phyloP scores from a whole-genome alignment of 1,140 invertebrate genomes.

The Caenorhabditis briggsae region DNA sequence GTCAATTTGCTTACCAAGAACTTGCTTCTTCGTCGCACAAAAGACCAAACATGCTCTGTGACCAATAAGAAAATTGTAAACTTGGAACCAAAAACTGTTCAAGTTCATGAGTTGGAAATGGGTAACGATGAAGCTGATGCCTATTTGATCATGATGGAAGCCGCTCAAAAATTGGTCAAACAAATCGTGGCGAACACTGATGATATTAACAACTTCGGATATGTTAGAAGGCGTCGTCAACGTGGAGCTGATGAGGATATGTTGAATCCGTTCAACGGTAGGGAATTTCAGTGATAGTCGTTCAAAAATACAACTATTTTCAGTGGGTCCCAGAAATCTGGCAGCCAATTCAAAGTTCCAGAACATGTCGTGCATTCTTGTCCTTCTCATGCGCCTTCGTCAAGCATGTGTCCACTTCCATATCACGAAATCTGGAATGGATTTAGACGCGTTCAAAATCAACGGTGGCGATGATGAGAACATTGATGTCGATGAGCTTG shows the following conservation, averaged over 20 bases:
- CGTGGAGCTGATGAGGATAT: conserved; percentile 27
- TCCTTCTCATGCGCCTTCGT: conserved; percentile 71
- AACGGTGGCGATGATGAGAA: conserved; percentile 51
- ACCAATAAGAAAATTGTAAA: conserved; percentile 71
- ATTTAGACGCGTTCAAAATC: conserved; percentile 72
- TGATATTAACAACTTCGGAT: conserved; percentile 43
- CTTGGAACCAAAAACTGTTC: conserved; percentile 64
- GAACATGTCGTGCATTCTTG: conserved; percentile 68
- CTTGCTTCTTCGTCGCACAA: conserved; percentile 74
- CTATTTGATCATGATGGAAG: conserved; percentile 71
- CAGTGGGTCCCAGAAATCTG: conserved; percentile 66
- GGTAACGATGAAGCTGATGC: conserved; percentile 66
- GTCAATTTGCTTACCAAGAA: conserved; percentile 72
- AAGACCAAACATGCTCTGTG: conserved; percentile 69
- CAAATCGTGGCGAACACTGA: conserved; percentile 61
- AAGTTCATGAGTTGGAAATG: conserved; percentile 68
- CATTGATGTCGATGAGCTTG: conserved; percentile 4
- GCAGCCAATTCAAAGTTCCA: conserved; percentile 69
- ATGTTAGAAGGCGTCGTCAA: conserved; percentile 54
- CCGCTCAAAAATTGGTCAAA: conserved; percentile 70
- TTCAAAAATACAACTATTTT: conserved; percentile 1
- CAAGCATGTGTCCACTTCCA: conserved; percentile 73
- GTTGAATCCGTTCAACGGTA: conserved; percentile 70
- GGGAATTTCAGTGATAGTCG: background rate
- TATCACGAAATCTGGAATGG: conserved; percentile 70